These are phyloP conservation scores for Gila robusta DNA, from an alignment of 2,797 vertebrate genomes.

Conservation along the genomic window DNA sequence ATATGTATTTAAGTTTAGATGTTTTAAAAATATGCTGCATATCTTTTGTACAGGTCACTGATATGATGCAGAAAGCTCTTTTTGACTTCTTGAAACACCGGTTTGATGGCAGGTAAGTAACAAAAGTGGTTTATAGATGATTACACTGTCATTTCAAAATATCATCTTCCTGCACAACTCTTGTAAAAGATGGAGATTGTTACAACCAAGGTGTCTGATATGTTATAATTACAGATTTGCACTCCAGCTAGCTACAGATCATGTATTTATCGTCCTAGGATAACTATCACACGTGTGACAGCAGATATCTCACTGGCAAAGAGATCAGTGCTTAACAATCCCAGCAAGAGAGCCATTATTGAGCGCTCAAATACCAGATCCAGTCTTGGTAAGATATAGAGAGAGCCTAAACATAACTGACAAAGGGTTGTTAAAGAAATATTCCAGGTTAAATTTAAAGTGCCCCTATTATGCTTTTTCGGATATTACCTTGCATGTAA, in stretches of 20 bases:
- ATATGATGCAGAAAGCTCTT: conserved; percentile 99
- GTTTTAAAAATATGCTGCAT: not conserved
- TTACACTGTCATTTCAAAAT: conserved; percentile 9
- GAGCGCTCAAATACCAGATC: conserved; percentile 96
- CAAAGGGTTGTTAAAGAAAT: not conserved
- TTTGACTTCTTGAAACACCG: conserved; percentile 99
- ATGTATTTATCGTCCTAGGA: conserved; percentile 76
- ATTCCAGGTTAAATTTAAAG: conserved; percentile 1
- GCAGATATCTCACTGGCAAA: conserved; percentile 98
- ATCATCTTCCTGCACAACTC: not conserved
- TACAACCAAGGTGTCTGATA: not conserved
- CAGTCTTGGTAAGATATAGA: conserved; percentile 88
- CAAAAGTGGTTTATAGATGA: not conserved
- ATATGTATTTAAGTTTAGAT: not conserved
- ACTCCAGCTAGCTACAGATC: not conserved
- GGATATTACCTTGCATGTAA: not conserved
- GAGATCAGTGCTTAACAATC: conserved; percentile 97
- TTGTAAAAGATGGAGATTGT: too few species aligned
- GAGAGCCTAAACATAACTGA: not conserved
- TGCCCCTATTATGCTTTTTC: not conserved
- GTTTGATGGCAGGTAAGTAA: conserved; percentile 97
- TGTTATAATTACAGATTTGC: not conserved
- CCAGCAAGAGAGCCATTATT: conserved; percentile 97
- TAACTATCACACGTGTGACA: conserved; percentile 98
- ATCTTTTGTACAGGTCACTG: conserved; percentile 87